Evolutionary conservation across 2,888 invertebrate species (phyloP).

Genomic region (Tenthredo notha): DNA sequence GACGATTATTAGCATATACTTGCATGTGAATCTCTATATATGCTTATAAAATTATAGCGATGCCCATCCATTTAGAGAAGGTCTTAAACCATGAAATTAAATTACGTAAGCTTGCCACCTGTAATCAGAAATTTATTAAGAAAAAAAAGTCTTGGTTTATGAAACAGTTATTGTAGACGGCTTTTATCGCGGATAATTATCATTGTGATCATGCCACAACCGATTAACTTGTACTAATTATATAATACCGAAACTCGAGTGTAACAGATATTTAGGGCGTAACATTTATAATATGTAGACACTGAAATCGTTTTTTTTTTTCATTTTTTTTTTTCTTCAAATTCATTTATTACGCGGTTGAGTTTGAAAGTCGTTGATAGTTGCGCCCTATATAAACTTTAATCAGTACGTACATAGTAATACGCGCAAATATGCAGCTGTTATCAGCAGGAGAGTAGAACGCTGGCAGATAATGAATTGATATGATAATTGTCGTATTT

Average conservation of each 20-base stretch:
- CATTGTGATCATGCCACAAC: neutral
- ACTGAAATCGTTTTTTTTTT: neutral
- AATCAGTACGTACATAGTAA: neutral
- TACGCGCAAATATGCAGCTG: constrained; percentile 1
- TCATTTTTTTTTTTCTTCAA: neutral
- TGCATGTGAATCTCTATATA: neutral
- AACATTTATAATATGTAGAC: neutral
- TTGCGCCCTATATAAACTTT: neutral
- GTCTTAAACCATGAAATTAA: constrained; percentile 17
- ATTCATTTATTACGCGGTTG: neutral
- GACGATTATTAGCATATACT: constrained; percentile 7
- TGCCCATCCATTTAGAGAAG: neutral
- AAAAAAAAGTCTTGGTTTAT: neutral
- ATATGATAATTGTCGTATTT: neutral
- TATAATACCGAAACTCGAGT: neutral
- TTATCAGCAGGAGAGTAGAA: neutral
- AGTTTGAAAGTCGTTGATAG: neutral
- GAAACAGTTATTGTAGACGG: neutral
- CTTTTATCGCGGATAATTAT: neutral
- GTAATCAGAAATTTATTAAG: neutral
- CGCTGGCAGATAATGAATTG: neutral
- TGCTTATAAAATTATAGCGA: neutral
- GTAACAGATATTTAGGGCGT: neutral
- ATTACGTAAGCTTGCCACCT: constrained; percentile 3
- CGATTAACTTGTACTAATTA: neutral